Base-by-base conservation (phyloP, 2,888 invertebrate genomes). In the Orthosia cruda region DNA sequence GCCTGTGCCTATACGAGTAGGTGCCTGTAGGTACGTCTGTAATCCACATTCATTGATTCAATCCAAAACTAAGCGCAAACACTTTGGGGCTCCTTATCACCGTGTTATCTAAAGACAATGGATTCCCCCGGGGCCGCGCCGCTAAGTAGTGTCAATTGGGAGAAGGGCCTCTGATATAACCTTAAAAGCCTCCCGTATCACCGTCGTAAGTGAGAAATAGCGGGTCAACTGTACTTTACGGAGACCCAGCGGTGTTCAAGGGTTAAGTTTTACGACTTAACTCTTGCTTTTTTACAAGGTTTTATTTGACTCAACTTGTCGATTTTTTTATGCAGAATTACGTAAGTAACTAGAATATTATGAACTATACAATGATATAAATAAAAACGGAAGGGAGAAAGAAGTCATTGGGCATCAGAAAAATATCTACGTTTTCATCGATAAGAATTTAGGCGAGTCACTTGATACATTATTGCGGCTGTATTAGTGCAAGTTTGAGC, bases 171-270 rank as follows among this genome's bases (percentile, higher is more conserved):
- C 70, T 61, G 83, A 83, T 83, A 83, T 81, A 76, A 80, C 71
- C 67, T 71, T 87, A 87, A 87, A 86, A 87, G 86, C 74, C 74
- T 72, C 62, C 50, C 66, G 81, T 87, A 77, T 74, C 81, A 69
- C 59, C 63, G n/a, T n/a, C 54, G 26, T 74, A 66, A 84, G 66
- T 84, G 54, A 69, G 7, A 32, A 58, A 55, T 61, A 58, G 54
- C 45, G 58, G 40, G 26, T 50, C 47, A n/a, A 55, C 23, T 54
- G 45, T 47, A 61, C 40, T 64, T 47, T 61, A 52, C 26, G 59
- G 50, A 40, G 11, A 23, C 4, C 7, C n/a, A 23, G 13, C 9
- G 9, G 9, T 13, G 50, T n/a, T 7, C 16, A 23, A n/a, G 58
- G 52, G 32, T 68, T 68, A 0, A n/a, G 4, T 23, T 59, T 50